Evolutionary conservation across 2,113 vertebrate genomes (phyloP), one percentile per base, ranked within the genome.

Genomic region (Thermophis baileyi): DNA sequence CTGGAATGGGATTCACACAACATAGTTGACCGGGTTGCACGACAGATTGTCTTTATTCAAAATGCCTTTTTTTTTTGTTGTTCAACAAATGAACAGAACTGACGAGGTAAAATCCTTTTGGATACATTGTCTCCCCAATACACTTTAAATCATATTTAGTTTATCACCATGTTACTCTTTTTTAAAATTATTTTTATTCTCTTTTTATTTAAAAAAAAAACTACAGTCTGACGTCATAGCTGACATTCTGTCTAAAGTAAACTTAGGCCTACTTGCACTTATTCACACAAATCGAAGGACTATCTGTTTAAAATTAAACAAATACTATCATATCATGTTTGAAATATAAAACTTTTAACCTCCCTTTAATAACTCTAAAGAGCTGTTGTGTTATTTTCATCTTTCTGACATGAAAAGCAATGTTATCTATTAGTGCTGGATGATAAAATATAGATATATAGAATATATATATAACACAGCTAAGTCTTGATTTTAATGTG

Each of bases 41-140:
- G 99, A 99, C 99, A 99, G 98, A 99, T 99, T 99, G 98, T 99
- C 99, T 99, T 99, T 99, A 99, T 99, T 99, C 98, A 98, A 99
- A 99, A 99, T 92, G 97, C 97, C 98, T 99, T 81, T 60, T 57
- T 57, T 55, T 24, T 22, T 18, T 54, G 40, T 98, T 98, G 98
- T 98, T 98, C 98, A 97, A 97, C 98, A 98, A 98, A 98, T 97
- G 98, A 99, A 99, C 98, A 98, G 98, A 98, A 98, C 98, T 94
- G 97, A 98, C 95, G 98, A 98, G 98, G 98, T 98, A 98, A 98
- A 98, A 98, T 98, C 98, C 98, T 98, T 98, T 97, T 97, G 97
- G 97, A 98, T 98, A 99, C 98, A 98, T n/a, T 96, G 97, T 97
- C 88, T 98, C 97, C 97, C 92, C 94, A 93, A 98, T 98, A 99